Evolutionary conservation across 2,888 invertebrate species (phyloP), one percentile per base, ranked within the genome.

Genomic region (Scaeva pyrastri): DNA sequence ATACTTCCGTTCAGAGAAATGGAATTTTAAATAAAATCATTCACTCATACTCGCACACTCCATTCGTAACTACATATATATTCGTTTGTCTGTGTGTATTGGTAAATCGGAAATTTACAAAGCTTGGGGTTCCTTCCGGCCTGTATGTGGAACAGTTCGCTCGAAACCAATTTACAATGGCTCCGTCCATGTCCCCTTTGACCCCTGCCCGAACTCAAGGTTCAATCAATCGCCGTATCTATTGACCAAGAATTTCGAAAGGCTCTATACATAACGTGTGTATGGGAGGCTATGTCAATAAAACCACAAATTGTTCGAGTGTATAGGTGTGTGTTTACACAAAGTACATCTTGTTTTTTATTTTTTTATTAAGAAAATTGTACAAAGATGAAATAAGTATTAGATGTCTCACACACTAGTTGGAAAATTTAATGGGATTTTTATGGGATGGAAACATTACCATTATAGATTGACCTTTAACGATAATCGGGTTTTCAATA

Each of bases 1-100:
- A 55, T 56, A 50, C 45, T 48, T 36, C 31, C 16, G 41, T 12
- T 55, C 31, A 31, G 19, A 62, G 45, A 84, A 84, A 84, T 74
- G 41, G 73, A 84, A 79, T 84, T 79, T 74, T 50, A 74, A 73
- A 83, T 73, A 83, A 74, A 84, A 64, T 79, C 70, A 64, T 74
- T 64, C 74, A 26, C 26, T 71, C 70, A 50, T 1, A 21, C 3
- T 5, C 41, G 7, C 21, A n/a, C n/a, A n/a, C n/a, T n/a, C n/a
- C n/a, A n/a, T n/a, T n/a, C n/a, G n/a, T n/a, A n/a, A n/a, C n/a
- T n/a, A n/a, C n/a, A n/a, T n/a, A n/a, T n/a, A n/a, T n/a, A n/a
- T n/a, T n/a, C n/a, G n/a, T n/a, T n/a, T n/a, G n/a, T n/a, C n/a
- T n/a, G n/a, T n/a, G n/a, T 26, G 26, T 55, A 7, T 31, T 55